These are phyloP conservation scores for Mizuhopecten yessoensis DNA, from an alignment of 1,140 invertebrate species.

Conservation along the genomic window DNA sequence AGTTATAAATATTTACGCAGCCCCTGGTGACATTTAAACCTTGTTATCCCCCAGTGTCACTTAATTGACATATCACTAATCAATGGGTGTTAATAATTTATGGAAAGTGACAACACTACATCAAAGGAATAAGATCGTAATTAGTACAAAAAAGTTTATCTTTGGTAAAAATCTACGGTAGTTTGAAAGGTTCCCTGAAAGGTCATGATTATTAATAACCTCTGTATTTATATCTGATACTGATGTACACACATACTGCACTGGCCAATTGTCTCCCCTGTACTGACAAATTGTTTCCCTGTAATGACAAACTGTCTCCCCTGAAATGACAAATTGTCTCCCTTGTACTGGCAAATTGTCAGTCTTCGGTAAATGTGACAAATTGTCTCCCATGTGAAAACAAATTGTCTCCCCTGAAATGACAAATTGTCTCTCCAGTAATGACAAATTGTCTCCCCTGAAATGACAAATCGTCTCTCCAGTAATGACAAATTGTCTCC, in stretches of 20 bases:
- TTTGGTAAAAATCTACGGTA: neutral
- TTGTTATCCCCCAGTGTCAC: too few relatives aligned
- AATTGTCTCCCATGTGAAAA: neutral
- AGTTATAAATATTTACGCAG: too few relatives aligned
- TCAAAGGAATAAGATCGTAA: neutral
- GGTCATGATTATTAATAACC: neutral
- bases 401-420: neutral
- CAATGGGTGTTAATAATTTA: neutral
- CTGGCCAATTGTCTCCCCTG: neutral
- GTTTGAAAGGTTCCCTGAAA: neutral
- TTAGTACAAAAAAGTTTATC: neutral
- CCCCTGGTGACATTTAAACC: neutral
- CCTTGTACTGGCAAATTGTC: too few relatives aligned
- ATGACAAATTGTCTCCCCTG: neutral
- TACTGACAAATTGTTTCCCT: neutral
- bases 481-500: neutral
- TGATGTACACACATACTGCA: too few relatives aligned
- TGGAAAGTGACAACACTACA: neutral
- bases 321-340: neutral
- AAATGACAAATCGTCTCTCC: neutral
- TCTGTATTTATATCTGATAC: neutral
- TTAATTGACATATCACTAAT: neutral
- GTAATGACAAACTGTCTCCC: neutral
- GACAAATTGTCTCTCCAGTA: neutral
- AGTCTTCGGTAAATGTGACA: neutral